Evolutionary conservation across 35 echinoderm and acorn worm genomes (phyloP).

Genomic region (Amphiura filiformis): DNA sequence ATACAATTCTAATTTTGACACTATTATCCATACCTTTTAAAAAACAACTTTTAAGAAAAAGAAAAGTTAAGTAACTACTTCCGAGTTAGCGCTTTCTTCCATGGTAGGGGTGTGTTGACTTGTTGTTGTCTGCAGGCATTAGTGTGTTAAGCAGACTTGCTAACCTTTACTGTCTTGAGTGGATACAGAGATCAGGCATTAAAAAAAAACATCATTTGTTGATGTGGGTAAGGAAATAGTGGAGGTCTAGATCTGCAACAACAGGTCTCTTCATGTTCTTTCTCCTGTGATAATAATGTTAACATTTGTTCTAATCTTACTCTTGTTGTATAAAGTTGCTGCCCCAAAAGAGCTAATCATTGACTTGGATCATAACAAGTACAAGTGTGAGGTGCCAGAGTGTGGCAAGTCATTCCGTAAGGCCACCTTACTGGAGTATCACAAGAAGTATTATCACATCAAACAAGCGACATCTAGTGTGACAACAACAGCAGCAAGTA

Average conservation of each 20-base stretch:
- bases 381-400: slow-evolving; percentile 82
- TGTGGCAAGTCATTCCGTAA: slow-evolving; percentile 95
- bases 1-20: no score
- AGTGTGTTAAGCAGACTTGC: neutral
- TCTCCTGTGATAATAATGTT: neutral
- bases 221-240: neutral
- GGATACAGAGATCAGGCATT: neutral
- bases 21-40: no score
- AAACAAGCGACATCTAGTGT: slow-evolving; percentile 23
- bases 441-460: slow-evolving; percentile 94
- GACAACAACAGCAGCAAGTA: slow-evolving; percentile 25
- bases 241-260: no score
- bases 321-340: slow-evolving; percentile 49
- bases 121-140: no score
- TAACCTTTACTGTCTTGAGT: neutral
- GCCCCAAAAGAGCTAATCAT: slow-evolving; percentile 93
- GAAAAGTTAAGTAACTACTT: no score
- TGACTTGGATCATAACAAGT: slow-evolving; percentile 96
- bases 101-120: no score
- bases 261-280: no score
- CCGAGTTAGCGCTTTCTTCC: no score
- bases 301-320: neutral
- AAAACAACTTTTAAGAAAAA: no score
- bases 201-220: neutral
- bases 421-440: slow-evolving; percentile 75